A percentile compares a stretch with the other conserved stretches of the same genome.
These are phyloP conservation scores for Triplophysa dalaica DNA, from an alignment of 2,113 vertebrate species.

Conservation along the genomic window DNA sequence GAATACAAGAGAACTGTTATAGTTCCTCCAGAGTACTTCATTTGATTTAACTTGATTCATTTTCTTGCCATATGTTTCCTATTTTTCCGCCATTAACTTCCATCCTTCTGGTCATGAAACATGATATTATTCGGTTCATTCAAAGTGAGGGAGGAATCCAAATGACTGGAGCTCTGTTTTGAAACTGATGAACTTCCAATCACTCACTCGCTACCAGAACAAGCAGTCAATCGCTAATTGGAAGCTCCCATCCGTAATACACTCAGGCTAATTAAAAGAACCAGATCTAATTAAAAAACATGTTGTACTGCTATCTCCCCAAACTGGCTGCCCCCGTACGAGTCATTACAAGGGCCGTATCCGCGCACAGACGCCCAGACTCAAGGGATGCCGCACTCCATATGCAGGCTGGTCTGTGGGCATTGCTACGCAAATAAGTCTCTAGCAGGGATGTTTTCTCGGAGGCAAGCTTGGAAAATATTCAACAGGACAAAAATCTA, in stretches of 20 bases:
- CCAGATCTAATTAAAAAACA: conserved; percentile 27
- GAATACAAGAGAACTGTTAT: neutral
- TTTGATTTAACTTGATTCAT: conserved; percentile 46
- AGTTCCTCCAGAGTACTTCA: conserved; percentile 16
- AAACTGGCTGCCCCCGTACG: conserved; percentile 2
- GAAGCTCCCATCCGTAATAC: conserved; percentile 37
- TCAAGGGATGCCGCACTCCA: neutral
- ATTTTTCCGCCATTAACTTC: conserved; percentile 16
- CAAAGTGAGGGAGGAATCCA: conserved; percentile 32
- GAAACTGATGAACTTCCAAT: conserved; percentile 44
- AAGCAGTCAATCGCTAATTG: conserved; percentile 41
- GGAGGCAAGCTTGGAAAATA: too few relatives aligned
- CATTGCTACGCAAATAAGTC: neutral
- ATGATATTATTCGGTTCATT: conserved; percentile 22
- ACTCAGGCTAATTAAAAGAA: conserved; percentile 46
- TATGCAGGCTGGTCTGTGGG: conserved; percentile 4
- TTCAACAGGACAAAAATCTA: too few relatives aligned
- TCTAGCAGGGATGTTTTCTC: too few relatives aligned
- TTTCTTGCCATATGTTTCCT: conserved; percentile 40
- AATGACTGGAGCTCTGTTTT: conserved; percentile 25
- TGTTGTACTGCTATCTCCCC: neutral
- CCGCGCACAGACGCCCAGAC: conserved; percentile 16
- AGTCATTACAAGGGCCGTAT: conserved; percentile 23
- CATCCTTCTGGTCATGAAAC: conserved; percentile 30
- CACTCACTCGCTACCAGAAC: neutral